These are phyloP conservation scores for Sarcophaga rosellei DNA, from an alignment of 2,888 invertebrate genomes.

Conservation along the genomic window DNA sequence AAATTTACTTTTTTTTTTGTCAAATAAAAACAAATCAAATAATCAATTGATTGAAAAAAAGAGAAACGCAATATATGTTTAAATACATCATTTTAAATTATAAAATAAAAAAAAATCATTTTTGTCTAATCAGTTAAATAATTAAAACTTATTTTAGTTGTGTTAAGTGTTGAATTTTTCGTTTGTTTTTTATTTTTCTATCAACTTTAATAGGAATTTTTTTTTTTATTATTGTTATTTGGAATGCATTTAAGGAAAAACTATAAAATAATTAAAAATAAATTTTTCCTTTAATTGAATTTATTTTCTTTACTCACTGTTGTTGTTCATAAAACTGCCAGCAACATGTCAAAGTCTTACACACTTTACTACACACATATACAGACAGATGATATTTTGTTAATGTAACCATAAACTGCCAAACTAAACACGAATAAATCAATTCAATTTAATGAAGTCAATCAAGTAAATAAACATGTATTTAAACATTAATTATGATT, in stretches of 20 bases:
- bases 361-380: background rate
- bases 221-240: no score
- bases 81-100: conserved; percentile 37
- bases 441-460: no score
- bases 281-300: background rate
- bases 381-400: no score
- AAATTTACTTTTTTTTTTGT: conserved; percentile 35
- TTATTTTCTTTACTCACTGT: background rate
- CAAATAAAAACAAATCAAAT: conserved; percentile 24
- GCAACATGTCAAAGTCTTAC: no score
- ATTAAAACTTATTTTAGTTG: conserved; percentile 20
- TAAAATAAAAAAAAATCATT: conserved; percentile 39
- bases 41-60: conserved; percentile 30
- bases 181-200: conserved; percentile 3
- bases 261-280: no score
- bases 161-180: conserved; percentile 43
- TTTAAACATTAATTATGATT: background rate
- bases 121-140: conserved; percentile 53
- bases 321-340: no score
- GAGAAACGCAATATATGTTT: conserved; percentile 4
- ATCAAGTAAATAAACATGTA: no score
- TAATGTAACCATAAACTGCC: no score
- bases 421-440: no score
- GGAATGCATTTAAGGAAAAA: no score
- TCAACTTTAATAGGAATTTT: background rate